Evolutionary conservation across 2,797 vertebrate species (phyloP), one percentile per base, ranked within the genome.

Genomic region (Bradypodion pumilum): DNA sequence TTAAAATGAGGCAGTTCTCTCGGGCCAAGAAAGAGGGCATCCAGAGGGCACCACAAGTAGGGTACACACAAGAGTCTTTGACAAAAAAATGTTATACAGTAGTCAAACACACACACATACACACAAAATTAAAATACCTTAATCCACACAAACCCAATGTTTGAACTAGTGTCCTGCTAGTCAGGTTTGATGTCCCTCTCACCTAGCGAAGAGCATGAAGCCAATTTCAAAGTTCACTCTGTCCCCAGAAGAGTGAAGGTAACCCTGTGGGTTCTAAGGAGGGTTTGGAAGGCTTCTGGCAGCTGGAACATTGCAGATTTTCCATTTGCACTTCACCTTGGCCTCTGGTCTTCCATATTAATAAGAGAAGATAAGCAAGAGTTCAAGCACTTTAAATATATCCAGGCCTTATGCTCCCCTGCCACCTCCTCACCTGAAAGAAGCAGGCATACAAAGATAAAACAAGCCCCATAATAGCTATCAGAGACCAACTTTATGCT

Each of bases 61-160:
- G 76, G 74, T 44, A 63, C 73, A 29, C 62, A n/a, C 4, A 1
- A 16, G 1, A 44, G 16, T 56, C n/a, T 56, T 7, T 81, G 35
- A 0, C 1, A 65, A 77, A 79, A n/a, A 15, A 25, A 13, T 46
- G 19, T 73, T 63, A 37, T 35, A n/a, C n/a, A n/a, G n/a, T n/a
- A 52, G 78, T 32, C 44, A 72, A 69, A 62, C 32, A 52, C 42
- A 73, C 70, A 87, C 42, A 59, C 32, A 80, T 70, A 52, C 16
- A 52, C 19, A 56, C 52, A 56, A 56, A 56, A 77, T 79, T 90
- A 56, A 78, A 89, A 46, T 74, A 81, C 59, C 29, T 52, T 56
- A 83, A 16, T n/a, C 66, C 40, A 52, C 72, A 2, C 32, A 62
- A 63, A 37, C 10, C n/a, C 74, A 6, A 83, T 49, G 0, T 42